Evolutionary conservation across 2,888 invertebrate species (phyloP), one percentile per base, ranked within the genome.

Genomic region (Lepidocyrtoides sp.): DNA sequence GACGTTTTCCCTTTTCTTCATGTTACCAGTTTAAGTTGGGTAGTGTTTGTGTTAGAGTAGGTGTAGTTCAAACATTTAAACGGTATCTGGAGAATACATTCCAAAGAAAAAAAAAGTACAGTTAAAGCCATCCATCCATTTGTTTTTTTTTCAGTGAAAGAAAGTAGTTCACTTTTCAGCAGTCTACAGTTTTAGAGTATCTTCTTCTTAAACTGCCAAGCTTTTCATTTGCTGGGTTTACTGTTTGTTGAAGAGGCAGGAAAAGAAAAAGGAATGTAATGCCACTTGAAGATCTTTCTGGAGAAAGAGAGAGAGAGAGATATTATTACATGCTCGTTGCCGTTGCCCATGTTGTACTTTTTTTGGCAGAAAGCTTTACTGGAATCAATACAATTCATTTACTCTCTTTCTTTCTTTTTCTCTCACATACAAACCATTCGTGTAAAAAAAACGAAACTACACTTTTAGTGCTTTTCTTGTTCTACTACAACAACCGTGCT

Each of bases 41-140:
- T n/a, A 14, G 32, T 32, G 29, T 4, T 66, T 66, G 20, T n/a
- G n/a, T n/a, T n/a, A n/a, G 14, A 51, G 51, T 26, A 26, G 14
- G 12, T 7, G 69, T 69, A 82, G 82, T 89, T 83, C 23, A 60
- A 41, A 17, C 79, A 51, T 75, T 77, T 90, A 84, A 90, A 90
- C 41, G 90, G 85, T 85, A 85, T 90, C 84, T 90, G 54, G 89
- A 77, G 89, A 77, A 79, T 90, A 83, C 75, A 48, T 17, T 32
- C 20, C 41, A 12, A 72, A 8, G 4, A 66, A 10, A 5, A 2
- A 57, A 57, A 14, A 44, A 72, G 44, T 23, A 44, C 12, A 72
- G 44, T 8, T 2, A 44, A 20, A 79, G 29, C 5, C 32, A 66
- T 54, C 79, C 54, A 51, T 79, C 79, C 79, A 29, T 79, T 79